Evolutionary conservation across 2,797 vertebrate genomes (phyloP).

Genomic region (Anabacerthia variegaticeps): DNA sequence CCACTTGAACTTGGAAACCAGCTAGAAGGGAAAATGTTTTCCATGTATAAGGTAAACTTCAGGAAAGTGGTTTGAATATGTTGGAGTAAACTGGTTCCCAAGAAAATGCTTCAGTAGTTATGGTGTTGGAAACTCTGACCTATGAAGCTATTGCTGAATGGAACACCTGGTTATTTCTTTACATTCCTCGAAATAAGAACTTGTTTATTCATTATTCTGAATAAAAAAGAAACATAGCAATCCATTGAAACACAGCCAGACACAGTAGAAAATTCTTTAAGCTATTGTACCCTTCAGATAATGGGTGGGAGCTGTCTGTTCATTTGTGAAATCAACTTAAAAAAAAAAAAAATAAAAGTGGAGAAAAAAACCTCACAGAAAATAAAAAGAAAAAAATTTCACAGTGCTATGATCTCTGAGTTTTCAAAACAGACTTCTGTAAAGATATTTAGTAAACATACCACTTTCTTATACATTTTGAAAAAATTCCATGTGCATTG

Average conservation of each 20-base stretch:
- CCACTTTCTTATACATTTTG: fast-evolving
- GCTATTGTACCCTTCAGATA: not conserved
- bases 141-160: not conserved
- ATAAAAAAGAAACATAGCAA: not conserved
- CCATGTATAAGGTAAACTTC: not conserved
- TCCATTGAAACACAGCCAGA: not conserved
- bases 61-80: not conserved
- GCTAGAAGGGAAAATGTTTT: not conserved
- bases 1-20: not conserved
- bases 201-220: not conserved
- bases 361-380: not conserved
- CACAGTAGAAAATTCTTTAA: not conserved
- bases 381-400: not conserved
- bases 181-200: not conserved
- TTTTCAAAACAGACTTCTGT: not conserved
- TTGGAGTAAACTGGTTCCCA: not conserved
- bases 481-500: fast-evolving
- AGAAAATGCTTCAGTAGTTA: not conserved
- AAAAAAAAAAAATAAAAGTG: not conserved
- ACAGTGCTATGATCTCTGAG: not conserved
- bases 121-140: not conserved
- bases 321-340: not conserved
- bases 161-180: not conserved
- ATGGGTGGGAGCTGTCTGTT: not conserved
- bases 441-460: not conserved